These are phyloP conservation scores for Pseudocheirus occidentalis DNA, from an alignment of 2,797 vertebrate genomes.

Conservation along the genomic window DNA sequence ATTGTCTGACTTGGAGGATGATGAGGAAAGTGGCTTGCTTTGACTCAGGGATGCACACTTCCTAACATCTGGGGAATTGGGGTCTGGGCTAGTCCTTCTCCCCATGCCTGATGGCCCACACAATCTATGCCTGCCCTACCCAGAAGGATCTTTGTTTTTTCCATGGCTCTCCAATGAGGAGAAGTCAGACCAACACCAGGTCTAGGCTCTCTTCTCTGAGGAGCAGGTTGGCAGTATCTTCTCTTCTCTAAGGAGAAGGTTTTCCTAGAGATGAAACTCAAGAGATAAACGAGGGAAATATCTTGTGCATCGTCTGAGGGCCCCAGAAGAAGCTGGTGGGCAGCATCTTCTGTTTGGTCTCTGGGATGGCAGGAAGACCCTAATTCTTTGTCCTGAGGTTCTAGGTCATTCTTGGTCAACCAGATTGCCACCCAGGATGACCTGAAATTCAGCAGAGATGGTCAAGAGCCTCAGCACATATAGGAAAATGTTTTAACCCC, in stretches of 20 bases:
- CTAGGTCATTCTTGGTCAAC: neutral
- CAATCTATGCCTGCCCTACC: too few relatives aligned
- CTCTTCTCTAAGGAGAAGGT: neutral
- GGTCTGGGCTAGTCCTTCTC: neutral
- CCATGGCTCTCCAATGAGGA: slow-evolving; percentile 22
- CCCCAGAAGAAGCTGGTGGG: neutral
- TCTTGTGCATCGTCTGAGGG: neutral
- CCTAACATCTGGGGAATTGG: neutral
- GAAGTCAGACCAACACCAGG: neutral
- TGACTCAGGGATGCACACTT: slow-evolving; percentile 18
- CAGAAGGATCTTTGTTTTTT: slow-evolving; percentile 13
- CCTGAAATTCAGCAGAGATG: neutral
- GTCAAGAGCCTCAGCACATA: neutral
- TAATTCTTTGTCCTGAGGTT: neutral
- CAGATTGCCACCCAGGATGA: neutral
- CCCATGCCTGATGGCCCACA: too few relatives aligned
- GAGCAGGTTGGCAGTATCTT: too few relatives aligned
- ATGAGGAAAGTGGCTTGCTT: slow-evolving; percentile 33
- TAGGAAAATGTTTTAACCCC: neutral
- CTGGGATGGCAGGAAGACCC: neutral
- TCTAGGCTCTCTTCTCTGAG: too few relatives aligned
- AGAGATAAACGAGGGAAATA: neutral
- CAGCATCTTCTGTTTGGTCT: neutral
- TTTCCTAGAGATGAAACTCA: neutral
- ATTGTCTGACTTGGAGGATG: slow-evolving; percentile 20